These are phyloP conservation scores for Myotis brandtii DNA, from an alignment of 2,113 vertebrate species.

Conservation along the genomic window DNA sequence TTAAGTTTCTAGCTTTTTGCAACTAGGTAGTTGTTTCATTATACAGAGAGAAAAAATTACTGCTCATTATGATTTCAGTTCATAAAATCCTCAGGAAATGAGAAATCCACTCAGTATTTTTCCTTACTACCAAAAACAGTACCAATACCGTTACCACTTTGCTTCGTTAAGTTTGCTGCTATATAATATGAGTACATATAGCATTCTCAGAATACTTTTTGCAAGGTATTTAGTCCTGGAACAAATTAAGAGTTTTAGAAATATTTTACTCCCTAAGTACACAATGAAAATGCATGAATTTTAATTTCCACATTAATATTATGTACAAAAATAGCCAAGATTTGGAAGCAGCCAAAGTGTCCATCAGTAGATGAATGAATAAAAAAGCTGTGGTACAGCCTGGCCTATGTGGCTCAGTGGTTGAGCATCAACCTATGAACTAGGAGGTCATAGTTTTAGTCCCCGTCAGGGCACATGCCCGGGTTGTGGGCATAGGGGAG, in stretches of 20 bases:
- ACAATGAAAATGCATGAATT: neutral
- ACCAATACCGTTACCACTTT: neutral
- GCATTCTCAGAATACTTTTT: neutral
- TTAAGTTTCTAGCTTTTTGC: constrained; percentile 35
- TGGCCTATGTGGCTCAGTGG: too few relatives aligned
- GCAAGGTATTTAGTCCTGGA: neutral
- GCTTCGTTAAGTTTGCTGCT: neutral
- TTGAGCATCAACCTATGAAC: too few relatives aligned
- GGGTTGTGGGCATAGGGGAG: too few relatives aligned
- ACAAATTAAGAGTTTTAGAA: constrained; percentile 11
- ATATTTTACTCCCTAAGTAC: constrained; percentile 3
- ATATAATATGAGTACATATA: neutral
- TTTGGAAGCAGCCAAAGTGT: neutral
- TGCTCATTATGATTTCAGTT: constrained; percentile 4
- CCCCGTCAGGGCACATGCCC: too few relatives aligned
- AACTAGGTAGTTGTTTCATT: constrained; percentile 42
- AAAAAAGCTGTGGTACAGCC: too few relatives aligned
- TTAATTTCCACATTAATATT: constrained; percentile 13
- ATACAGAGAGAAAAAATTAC: neutral
- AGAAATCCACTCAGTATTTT: constrained; percentile 11
- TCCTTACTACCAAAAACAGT: neutral
- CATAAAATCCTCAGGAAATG: constrained; percentile 46
- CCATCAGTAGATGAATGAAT: neutral
- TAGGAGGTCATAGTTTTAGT: too few relatives aligned
- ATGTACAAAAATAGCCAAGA: neutral